phyloP scores from a whole-genome alignment of 2,113 vertebrate species.

The Perca fluviatilis region DNA sequence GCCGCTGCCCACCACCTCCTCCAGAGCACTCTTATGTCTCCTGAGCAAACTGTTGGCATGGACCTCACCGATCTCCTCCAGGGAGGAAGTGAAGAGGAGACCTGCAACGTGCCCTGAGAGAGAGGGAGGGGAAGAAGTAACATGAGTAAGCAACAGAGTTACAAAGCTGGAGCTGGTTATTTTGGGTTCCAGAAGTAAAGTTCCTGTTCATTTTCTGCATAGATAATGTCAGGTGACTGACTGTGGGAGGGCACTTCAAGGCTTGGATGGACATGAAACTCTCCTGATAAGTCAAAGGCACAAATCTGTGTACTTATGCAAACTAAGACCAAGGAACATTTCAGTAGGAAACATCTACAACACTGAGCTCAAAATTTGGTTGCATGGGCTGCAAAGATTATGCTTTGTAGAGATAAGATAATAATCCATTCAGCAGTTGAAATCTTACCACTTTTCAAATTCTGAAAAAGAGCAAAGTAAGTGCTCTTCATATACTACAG shows the following conservation, averaged over 20 bases:
- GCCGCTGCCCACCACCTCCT: slow-evolving; percentile 83
- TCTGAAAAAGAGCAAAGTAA: not conserved
- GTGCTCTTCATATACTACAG: too few species aligned
- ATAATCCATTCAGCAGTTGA: not conserved
- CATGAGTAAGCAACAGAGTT: not conserved
- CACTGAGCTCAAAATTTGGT: not conserved
- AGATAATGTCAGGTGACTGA: too few species aligned
- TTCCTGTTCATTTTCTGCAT: not conserved
- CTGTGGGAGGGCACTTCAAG: too few species aligned
- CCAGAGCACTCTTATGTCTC: slow-evolving; percentile 87
- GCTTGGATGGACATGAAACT: too few species aligned
- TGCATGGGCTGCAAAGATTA: not conserved
- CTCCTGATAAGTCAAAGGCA: too few species aligned
- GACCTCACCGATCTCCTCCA: slow-evolving; percentile 85
- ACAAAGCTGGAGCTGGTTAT: not conserved
- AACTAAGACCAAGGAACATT: not conserved
- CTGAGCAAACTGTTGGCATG: slow-evolving; percentile 83
- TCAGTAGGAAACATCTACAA: not conserved
- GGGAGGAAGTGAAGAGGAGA: slow-evolving; percentile 87
- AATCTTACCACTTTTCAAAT: not conserved
- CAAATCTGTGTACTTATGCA: not conserved
- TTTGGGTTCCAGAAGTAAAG: not conserved
- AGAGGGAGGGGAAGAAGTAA: not conserved
- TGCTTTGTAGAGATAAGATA: too few species aligned
- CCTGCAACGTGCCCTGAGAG: slow-evolving; percentile 82